Base-by-base conservation (phyloP, 2,888 invertebrate species). In the Xestia xanthographa region DNA sequence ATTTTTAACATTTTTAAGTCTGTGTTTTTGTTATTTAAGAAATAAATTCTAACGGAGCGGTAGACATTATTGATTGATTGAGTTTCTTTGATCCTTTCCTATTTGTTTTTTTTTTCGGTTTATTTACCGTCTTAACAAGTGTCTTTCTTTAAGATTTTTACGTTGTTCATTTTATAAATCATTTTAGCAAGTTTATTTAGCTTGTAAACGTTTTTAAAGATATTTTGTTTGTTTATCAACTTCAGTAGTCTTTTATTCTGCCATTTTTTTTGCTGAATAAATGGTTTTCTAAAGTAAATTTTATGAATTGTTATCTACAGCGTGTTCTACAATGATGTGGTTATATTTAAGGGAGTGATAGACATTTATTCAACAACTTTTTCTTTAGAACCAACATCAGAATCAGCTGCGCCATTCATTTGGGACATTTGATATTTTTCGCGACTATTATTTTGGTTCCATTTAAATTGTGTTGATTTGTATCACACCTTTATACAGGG, bases 11-110 rank as follows among this genome's bases (percentile, higher is more conserved):
- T 70, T 48, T 67, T 9, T 48, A 63, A 41, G n/a, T 71, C 75
- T 45, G 26, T 66, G 41, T 67, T 50, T 45, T 66, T 45, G 38
- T 45, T 62, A 70, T 58, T 72, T 43, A 75, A 72, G 48, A 68
- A 72, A 56, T 71, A n/a, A 60, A 71, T 50, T 66, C 34, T 69
- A 26, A 17, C 8, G 26, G n/a, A 72, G 26, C 48, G 34, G 45
- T 60, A 69, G 20, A 56, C 5, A 14, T 56, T 75, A 48, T 68
- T 75, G 79, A 75, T 79, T 71, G 26, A 62, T 48, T 29, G 58
- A 63, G n/a, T 70, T 69, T 22, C 73, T 68, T 75, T 65, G 34
- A 53, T 58, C n/a, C 65, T 56, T 66, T 34, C 11, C 11, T 72
- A n/a, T 69, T 80, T 66, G 8, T 63, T 50, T 63, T 63, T n/a